phyloP scores from a whole-genome alignment of 2,797 vertebrate genomes.

The Galaxias olidus region DNA sequence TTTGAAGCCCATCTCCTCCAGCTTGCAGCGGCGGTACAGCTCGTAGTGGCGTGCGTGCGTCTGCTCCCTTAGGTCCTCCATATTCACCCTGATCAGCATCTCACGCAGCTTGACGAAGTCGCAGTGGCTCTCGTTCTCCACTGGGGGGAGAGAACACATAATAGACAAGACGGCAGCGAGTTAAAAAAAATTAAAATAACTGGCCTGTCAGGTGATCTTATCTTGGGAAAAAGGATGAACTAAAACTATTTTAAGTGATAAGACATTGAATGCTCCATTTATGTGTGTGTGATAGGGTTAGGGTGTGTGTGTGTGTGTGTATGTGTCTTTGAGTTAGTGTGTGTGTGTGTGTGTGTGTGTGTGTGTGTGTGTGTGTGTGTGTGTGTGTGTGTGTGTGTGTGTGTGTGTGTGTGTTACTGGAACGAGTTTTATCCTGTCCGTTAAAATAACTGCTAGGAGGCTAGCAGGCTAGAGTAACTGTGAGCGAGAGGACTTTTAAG shows the following conservation, averaged over 20 bases:
- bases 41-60: constrained; percentile 97
- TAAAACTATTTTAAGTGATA: too few relatives aligned
- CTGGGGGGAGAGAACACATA: constrained; percentile 57
- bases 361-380: not conserved
- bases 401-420: constrained; percentile 13
- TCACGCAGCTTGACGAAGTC: constrained; percentile 97
- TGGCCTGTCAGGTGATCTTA: not conserved
- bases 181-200: too few relatives aligned
- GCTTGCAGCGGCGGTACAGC: constrained; percentile 94
- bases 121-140: constrained; percentile 97
- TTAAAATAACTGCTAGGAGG: too few relatives aligned
- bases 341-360: not conserved
- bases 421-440: too few relatives aligned
- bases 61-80: constrained; percentile 98
- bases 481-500: too few relatives aligned
- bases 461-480: too few relatives aligned
- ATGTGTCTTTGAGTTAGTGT: not conserved
- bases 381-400: not conserved
- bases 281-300: too few relatives aligned
- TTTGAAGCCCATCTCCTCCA: constrained; percentile 99
- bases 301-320: constrained; percentile 1
- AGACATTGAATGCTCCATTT: too few relatives aligned
- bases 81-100: constrained; percentile 97
- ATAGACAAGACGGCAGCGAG: not conserved
- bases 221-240: not conserved